Evolutionary conservation across 1,140 invertebrate genomes (phyloP).

Genomic region (Doryteuthis pealeii): DNA sequence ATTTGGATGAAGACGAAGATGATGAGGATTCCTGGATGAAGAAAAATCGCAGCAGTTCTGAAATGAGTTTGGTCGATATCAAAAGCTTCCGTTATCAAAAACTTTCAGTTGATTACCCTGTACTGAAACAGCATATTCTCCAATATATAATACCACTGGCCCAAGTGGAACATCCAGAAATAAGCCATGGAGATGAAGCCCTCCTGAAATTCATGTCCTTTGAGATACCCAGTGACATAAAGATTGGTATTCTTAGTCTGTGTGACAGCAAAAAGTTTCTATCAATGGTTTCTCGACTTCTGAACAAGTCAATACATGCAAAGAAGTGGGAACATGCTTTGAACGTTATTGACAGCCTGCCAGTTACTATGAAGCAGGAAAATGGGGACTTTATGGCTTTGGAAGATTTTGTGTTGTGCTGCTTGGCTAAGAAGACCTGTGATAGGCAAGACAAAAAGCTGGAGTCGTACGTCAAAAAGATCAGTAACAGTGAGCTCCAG

Average conservation of each 20-base stretch:
- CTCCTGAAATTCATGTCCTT: constrained; percentile 53
- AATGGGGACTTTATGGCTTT: constrained; percentile 36
- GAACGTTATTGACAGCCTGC: constrained; percentile 43
- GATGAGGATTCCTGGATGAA: constrained; percentile 10
- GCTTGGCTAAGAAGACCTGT: constrained; percentile 30
- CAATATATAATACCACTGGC: constrained; percentile 51
- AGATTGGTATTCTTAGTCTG: constrained; percentile 49
- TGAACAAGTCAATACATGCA: constrained; percentile 36
- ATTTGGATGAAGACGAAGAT: constrained; percentile 33
- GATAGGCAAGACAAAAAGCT: constrained; percentile 14
- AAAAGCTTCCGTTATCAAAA: constrained; percentile 54
- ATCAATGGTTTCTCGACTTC: constrained; percentile 36
- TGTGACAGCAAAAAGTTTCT: constrained; percentile 43
- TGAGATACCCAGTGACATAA: constrained; percentile 44
- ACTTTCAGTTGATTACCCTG: constrained; percentile 46
- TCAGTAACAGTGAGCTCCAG: constrained; percentile 24
- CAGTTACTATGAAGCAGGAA: constrained; percentile 31
- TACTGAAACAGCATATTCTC: constrained; percentile 47
- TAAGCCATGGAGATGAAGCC: constrained; percentile 43
- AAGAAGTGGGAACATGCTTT: constrained; percentile 45
- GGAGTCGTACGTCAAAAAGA: background rate
- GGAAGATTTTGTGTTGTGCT: constrained; percentile 47
- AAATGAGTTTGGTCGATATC: constrained; percentile 53
- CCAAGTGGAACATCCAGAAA: constrained; percentile 45
- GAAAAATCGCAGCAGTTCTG: constrained; percentile 37